Evolutionary conservation across 2,113 vertebrate genomes (phyloP), one percentile per base, ranked within the genome.

Genomic region (Paradisaea rubra): DNA sequence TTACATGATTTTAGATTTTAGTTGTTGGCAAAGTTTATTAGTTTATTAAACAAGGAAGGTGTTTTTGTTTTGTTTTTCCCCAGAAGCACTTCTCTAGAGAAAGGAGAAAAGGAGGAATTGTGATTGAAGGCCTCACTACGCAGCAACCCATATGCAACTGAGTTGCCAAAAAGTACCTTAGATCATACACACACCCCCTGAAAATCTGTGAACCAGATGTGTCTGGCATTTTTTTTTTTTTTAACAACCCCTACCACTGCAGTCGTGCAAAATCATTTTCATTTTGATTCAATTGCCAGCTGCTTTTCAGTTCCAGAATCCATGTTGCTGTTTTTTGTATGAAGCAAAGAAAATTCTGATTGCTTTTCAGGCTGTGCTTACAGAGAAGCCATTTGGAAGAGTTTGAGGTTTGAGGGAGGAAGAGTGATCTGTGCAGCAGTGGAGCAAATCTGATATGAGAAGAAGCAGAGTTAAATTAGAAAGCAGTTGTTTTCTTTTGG

Each of bases 231-330:
- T 78, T 77, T 71, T 4, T 10, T 56, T 50, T 60, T 89, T 68
- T 35, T 28, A n/a, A 30, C 25, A 31, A 13, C 23, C 37, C 50
- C 47, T 27, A 44, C 42, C 24, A 44, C 25, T 70, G 33, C 22
- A 63, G 33, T 39, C 73, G 28, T 49, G n/a, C 5, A 19, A 80
- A 95, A 77, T 10, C 5, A 3, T 80, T 80, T 91, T 50, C 8
- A 35, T 81, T 84, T 82, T 13, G 15, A 19, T 74, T 59, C 24
- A 10, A 0, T 33, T 91, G 31, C 31, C 60, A 81, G 39, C 52
- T 90, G 44, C 20, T 17, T 90, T 94, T 90, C 54, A 89, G 33
- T 94, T 91, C 81, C 79, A 95, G 79, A 66, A 60, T 66, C 71
- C 9, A 4, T 37, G 20, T 54, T 86, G 42, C 25, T 79, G 42